phyloP scores from a whole-genome alignment of 1,140 invertebrate genomes.

The Lerema accius region DNA sequence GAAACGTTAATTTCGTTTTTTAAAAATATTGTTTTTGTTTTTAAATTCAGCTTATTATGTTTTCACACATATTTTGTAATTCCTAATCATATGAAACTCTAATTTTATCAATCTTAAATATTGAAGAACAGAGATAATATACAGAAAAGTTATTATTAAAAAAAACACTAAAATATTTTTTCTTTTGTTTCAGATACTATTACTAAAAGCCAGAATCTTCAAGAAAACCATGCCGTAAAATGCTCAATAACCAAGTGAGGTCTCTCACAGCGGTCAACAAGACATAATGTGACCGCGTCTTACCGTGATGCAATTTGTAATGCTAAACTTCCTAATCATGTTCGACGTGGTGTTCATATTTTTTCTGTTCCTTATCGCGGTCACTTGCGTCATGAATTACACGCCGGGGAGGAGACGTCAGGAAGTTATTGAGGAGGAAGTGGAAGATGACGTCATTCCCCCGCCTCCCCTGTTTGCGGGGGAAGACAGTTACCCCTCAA shows the following conservation, averaged over 20 bases:
- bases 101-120: too few species aligned
- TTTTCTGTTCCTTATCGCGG: conserved; percentile 91
- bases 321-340: conserved; percentile 92
- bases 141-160: too few species aligned
- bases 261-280: conserved; percentile 31
- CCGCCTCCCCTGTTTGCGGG: conserved; percentile 75
- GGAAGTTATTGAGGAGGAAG: conserved; percentile 66
- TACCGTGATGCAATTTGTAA: conserved; percentile 89
- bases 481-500: conserved; percentile 48
- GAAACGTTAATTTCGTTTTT: too few species aligned
- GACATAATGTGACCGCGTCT: conserved; percentile 63
- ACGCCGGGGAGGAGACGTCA: conserved; percentile 82
- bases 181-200: conserved; percentile 25
- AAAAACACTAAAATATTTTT: too few species aligned
- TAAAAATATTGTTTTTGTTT: too few species aligned
- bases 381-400: conserved; percentile 91
- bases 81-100: too few species aligned
- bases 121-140: too few species aligned
- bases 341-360: conserved; percentile 93
- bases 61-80: too few species aligned
- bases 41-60: too few species aligned
- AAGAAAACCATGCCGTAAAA: conserved; percentile 28
- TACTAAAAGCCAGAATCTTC: too few species aligned
- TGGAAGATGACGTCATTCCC: conserved; percentile 78
- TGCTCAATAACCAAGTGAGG: conserved; percentile 28